Base-by-base conservation (phyloP, 1,140 invertebrate species). In the Globodera rostochiensis region DNA sequence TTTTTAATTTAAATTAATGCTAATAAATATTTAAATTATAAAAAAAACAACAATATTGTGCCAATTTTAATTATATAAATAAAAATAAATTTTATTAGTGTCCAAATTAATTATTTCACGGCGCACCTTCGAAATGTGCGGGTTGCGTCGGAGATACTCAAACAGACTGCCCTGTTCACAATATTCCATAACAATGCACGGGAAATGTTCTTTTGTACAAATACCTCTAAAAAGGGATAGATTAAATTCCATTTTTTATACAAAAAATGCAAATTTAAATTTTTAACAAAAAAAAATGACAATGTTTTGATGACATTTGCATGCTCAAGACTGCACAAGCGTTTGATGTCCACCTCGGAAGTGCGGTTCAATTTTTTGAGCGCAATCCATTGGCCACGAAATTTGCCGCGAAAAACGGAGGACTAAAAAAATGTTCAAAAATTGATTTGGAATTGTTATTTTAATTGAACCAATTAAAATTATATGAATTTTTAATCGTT, bases 291-390 rank as follows among this genome's bases (percentile, higher is more conserved):
- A 13, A 50, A 25, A 25, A 25, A 25, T 25, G 25, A 80, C 95
- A 89, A 98, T 98, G 88, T 95, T 94, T 73, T 57, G 71, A 98
- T 95, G 86, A 98, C 95, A 90, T 98, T 98, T 7, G 94, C 94
- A 91, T 99, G 97, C 89, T 98, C 96, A 49, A 99, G 92, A 91
- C 97, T 96, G 69, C 94, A 91, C 49, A 99, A 91, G 91, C 98
- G 95, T 86, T 93, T 93, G 78, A 98, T 97, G 89, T 98, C 95
- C 46, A 96, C 97, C 90, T 98, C 96, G 88, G 94, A 94, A 84
- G 95, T 93, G 86, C 98, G 95, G 79, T 85, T 85, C 60, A 98
- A 94, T 91, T 98, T 98, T 91, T 99, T 99, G 4, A 98, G 60
- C 0, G 84, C 84, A 73, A 85, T 87, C 46, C 49, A 84, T 21